Evolutionary conservation across 2,113 vertebrate species (phyloP).

Genomic region (Puntigrus tetrazona): DNA sequence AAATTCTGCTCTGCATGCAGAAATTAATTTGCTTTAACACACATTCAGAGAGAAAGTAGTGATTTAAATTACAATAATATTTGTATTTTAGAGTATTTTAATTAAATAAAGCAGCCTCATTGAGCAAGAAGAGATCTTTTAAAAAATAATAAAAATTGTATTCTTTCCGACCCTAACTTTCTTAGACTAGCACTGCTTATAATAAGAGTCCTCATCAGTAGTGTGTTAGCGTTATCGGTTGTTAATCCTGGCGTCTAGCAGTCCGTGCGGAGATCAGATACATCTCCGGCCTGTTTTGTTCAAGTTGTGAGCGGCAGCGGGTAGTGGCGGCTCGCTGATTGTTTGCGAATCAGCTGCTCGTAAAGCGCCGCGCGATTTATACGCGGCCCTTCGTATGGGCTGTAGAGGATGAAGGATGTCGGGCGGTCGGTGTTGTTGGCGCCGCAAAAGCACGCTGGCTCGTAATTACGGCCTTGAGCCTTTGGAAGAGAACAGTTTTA

Average conservation of each 20-base stretch:
- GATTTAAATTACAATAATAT: not conserved
- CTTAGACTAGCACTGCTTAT: not conserved
- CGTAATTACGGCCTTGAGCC: not conserved
- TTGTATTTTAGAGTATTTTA: not conserved
- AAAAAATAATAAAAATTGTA: too few relatives aligned
- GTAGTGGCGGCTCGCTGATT: slow-evolving; percentile 48
- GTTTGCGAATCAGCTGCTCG: slow-evolving; percentile 57
- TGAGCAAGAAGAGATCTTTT: not conserved
- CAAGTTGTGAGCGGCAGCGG: slow-evolving; percentile 39
- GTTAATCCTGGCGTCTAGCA: not conserved
- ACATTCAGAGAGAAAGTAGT: not conserved
- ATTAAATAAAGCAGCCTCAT: not conserved
- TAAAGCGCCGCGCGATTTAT: slow-evolving; percentile 54
- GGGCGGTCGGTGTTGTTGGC: not conserved
- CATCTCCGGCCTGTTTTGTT: too few relatives aligned
- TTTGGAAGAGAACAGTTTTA: slow-evolving; percentile 7
- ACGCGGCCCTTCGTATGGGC: not conserved
- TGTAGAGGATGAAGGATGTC: slow-evolving; percentile 7
- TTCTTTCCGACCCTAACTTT: not conserved
- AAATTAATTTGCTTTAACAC: not conserved
- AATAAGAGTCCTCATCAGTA: not conserved
- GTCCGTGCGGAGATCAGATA: too few relatives aligned
- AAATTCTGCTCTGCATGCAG: not conserved
- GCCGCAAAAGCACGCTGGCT: not conserved
- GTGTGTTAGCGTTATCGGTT: not conserved